Evolutionary conservation across 2,888 invertebrate genomes (phyloP).

Genomic region (Eupithecia exiguata): DNA sequence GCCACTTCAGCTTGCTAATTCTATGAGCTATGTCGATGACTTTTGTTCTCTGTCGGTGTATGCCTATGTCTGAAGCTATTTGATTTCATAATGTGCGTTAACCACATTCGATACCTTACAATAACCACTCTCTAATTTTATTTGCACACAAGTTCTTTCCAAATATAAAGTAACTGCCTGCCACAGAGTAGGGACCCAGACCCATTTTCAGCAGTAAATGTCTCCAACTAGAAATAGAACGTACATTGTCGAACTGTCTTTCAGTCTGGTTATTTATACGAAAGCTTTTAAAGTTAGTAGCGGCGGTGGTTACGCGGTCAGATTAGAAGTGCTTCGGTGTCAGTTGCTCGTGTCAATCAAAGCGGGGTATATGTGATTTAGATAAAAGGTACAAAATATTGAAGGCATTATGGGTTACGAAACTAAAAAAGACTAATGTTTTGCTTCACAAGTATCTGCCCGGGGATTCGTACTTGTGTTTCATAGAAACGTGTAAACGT

Average conservation of each 20-base stretch:
- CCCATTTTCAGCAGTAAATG: not conserved
- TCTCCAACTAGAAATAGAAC: not conserved
- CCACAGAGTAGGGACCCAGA: not conserved
- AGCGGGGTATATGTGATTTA: not conserved
- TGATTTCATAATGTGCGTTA: not conserved
- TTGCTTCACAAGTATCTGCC: no score
- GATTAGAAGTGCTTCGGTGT: not conserved
- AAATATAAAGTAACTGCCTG: not conserved
- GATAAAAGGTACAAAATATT: not conserved
- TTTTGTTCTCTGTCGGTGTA: no score
- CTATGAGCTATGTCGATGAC: no score
- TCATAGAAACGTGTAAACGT: no score
- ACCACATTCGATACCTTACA: no score
- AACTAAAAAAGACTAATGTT: no score
- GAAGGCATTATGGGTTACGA: no score
- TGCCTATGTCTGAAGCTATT: not conserved
- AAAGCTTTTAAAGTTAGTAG: slow-evolving; percentile 5
- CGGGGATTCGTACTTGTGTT: no score
- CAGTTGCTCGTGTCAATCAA: not conserved
- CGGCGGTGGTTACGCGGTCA: not conserved
- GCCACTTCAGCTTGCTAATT: no score
- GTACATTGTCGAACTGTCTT: not conserved
- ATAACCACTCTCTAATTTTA: not conserved
- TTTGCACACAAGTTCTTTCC: not conserved
- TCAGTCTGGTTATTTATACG: not conserved